phyloP scores from a whole-genome alignment of 2,797 vertebrate genomes.

The Crotalus adamanteus region DNA sequence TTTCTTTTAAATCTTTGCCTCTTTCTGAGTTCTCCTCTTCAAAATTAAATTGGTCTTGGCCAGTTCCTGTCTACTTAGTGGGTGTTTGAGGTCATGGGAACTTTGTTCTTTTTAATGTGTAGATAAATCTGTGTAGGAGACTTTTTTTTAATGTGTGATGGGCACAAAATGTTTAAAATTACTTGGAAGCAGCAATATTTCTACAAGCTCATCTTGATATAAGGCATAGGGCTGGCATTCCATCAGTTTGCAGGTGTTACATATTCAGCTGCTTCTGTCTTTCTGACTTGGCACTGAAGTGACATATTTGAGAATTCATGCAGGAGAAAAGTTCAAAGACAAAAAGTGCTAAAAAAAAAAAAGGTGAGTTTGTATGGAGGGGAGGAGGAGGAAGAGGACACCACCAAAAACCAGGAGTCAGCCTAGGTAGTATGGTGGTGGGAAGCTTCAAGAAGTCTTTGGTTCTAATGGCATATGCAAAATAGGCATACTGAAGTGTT shows the following conservation, averaged over 20 bases:
- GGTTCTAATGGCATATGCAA: background rate
- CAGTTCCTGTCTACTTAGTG: slow-evolving; percentile 24
- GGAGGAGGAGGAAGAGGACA: background rate
- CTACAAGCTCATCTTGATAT: background rate
- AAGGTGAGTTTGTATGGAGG: slow-evolving; percentile 1
- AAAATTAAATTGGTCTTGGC: slow-evolving; percentile 18
- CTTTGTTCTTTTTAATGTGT: background rate
- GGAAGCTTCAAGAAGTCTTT: slow-evolving; percentile 18
- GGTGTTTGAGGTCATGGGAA: slow-evolving; percentile 26
- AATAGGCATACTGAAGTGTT: background rate
- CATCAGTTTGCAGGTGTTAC: background rate
- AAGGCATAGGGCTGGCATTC: background rate
- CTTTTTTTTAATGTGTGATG: background rate
- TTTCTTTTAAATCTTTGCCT: slow-evolving; percentile 20
- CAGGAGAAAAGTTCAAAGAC: slow-evolving; percentile 9
- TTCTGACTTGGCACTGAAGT: background rate
- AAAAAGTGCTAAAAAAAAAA: slow-evolving; percentile 27
- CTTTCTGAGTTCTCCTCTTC: slow-evolving; percentile 16
- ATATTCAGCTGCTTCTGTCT: background rate
- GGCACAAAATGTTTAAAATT: background rate
- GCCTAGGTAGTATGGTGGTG: slow-evolving; percentile 13
- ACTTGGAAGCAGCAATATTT: background rate
- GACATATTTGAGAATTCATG: background rate
- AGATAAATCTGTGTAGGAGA: background rate
- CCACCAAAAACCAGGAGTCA: slow-evolving; percentile 22